Base-by-base conservation (phyloP, 53 echinoderm and acorn worm genomes). In the Echinometra lucunter region DNA sequence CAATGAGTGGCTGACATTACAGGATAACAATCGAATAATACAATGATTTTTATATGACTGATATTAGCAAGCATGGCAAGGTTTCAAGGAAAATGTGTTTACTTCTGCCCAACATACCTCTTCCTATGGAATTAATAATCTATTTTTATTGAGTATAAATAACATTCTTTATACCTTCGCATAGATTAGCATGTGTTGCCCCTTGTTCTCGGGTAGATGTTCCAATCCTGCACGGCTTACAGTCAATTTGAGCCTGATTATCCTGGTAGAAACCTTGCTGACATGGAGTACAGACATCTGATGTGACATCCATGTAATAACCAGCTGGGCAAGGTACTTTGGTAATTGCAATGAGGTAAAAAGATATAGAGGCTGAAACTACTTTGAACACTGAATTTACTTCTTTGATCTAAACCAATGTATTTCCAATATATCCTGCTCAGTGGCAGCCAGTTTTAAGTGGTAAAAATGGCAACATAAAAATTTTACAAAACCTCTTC, bases 281-380 rank as follows among this genome's bases (percentile, higher is more conserved):
- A 89, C 96, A 96, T 18, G 45, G 91, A 44, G 23, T 75, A 81
- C 96, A 96, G 37, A 57, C 90, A 44, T 74, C 34, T 13, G 80
- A 11, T 16, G 89, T 78, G 7, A 63, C 45, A 25, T 89, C 66
- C 23, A 94, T 78, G 60, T 74, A 96, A 21, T 69, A 55, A 12
- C 96, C 96, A 19, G 91, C 49, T 28, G 90, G 37, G 66, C 96
- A 96, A 21, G 94, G 57, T 27, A 70, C 96, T 95, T 66, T 35
- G 45, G 10, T 32, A 44, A 34, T 38, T 88, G 7, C 47, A 88
- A n/a, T 40, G 4, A 16, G 7, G 28, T 80, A 40, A 80, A 80
- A 0, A 80, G 5, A 74, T 10, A 74, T 23, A 74, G 10, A 74
- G 12, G 1, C 15, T n/a, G n/a, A n/a, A n/a, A n/a, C n/a, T n/a